phyloP scores from a whole-genome alignment of 1,140 invertebrate genomes.

The Drosophila santomea region DNA sequence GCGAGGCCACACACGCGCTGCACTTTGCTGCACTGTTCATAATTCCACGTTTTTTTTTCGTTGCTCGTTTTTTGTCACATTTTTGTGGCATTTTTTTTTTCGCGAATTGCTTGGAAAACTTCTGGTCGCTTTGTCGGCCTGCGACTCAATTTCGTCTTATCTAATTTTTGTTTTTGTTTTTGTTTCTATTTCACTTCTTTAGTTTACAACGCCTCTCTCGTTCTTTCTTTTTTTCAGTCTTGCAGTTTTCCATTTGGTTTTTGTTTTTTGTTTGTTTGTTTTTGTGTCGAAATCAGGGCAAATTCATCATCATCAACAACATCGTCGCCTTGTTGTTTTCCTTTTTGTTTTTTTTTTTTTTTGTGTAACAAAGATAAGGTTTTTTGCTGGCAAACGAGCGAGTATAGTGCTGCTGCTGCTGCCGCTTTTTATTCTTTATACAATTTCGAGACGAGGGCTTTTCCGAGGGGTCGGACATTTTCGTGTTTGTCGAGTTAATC shows the following conservation, averaged over 20 bases:
- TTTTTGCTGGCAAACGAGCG: slow-evolving; percentile 63
- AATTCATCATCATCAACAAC: slow-evolving; percentile 82
- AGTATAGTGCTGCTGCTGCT: slow-evolving; percentile 35
- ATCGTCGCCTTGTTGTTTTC: slow-evolving; percentile 68
- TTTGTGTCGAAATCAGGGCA: slow-evolving; percentile 82
- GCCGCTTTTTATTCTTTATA: slow-evolving; percentile 70
- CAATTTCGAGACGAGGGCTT: slow-evolving; percentile 55
- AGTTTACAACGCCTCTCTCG: slow-evolving; percentile 30
- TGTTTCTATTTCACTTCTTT: slow-evolving; percentile 49
- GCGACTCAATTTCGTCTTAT: slow-evolving; percentile 80
- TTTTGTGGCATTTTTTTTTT: slow-evolving; percentile 30
- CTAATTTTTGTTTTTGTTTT: slow-evolving; percentile 76
- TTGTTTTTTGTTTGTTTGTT: slow-evolving; percentile 73
- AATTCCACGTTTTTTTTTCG: slow-evolving; percentile 40
- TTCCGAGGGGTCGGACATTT: slow-evolving; percentile 36
- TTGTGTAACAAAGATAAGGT: slow-evolving; percentile 79
- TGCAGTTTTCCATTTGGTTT: slow-evolving; percentile 34
- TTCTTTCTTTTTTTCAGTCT: slow-evolving; percentile 5
- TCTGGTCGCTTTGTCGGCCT: slow-evolving; percentile 69
- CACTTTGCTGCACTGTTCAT: slow-evolving; percentile 62
- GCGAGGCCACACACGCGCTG: slow-evolving; percentile 69
- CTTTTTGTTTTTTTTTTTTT: slow-evolving; percentile 39
- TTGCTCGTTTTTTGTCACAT: slow-evolving; percentile 32
- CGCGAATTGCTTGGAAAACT: slow-evolving; percentile 60
- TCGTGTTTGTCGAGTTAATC: slow-evolving; percentile 78